phyloP scores from a whole-genome alignment of 2,113 vertebrate species.

The Asarcornis scutulata region DNA sequence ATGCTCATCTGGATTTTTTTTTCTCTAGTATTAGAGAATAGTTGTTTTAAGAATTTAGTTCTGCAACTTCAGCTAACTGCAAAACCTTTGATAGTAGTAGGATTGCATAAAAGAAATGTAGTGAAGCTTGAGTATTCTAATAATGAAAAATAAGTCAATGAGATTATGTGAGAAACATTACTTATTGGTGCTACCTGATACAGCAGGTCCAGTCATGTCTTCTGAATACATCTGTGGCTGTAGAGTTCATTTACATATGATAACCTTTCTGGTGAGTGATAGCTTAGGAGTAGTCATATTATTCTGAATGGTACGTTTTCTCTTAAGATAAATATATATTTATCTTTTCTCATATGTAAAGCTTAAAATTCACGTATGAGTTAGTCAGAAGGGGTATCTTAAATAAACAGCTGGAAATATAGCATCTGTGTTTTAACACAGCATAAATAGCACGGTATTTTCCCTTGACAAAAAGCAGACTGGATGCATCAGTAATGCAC shows the following conservation, averaged over 20 bases:
- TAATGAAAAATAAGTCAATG: background rate
- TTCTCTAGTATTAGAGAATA: background rate
- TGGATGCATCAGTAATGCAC: slow-evolving; percentile 34
- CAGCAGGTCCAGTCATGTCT: background rate
- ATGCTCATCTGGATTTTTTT: background rate
- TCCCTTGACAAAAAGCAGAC: slow-evolving; percentile 53
- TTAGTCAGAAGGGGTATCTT: background rate
- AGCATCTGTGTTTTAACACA: background rate
- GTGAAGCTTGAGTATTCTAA: background rate
- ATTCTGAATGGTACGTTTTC: background rate
- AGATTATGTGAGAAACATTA: background rate
- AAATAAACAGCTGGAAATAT: background rate
- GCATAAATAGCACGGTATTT: background rate
- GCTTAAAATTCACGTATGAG: background rate
- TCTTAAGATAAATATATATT: background rate
- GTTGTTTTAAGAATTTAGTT: background rate
- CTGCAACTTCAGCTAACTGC: background rate
- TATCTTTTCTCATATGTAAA: background rate
- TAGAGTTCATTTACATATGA: background rate
- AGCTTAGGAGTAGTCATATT: background rate
- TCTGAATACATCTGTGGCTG: background rate
- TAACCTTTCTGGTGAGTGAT: background rate
- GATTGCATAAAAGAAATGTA: background rate
- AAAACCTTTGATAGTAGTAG: background rate
- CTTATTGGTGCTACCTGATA: background rate